Evolutionary conservation across 2,888 invertebrate species (phyloP).

Genomic region (Orthosia incerta): DNA sequence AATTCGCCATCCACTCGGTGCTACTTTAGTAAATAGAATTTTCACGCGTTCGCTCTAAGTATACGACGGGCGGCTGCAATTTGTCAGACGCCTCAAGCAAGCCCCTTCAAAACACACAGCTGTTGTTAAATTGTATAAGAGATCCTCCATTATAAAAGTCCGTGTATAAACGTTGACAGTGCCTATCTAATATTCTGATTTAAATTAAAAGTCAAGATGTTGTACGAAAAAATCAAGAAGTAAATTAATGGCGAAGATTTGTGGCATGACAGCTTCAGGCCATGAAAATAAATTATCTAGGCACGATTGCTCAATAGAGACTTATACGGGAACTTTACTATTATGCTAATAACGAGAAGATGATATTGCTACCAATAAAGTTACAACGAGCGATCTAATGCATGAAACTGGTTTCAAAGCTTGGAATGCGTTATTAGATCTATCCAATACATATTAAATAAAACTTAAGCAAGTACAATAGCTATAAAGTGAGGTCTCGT

Average conservation of each 20-base stretch:
- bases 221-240: not conserved
- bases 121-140: constrained; percentile 69
- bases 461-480: constrained; percentile 46
- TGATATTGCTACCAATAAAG: constrained; percentile 43
- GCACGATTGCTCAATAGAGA: constrained; percentile 35
- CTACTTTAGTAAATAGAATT: constrained; percentile 77
- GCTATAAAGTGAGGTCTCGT: constrained; percentile 39
- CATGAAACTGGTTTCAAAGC: constrained; percentile 29
- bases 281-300: constrained; percentile 29
- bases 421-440: constrained; percentile 45
- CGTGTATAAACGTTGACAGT: constrained; percentile 34
- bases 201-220: constrained; percentile 17
- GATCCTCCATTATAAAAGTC: constrained; percentile 50
- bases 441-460: constrained; percentile 41
- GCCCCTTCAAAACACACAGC: constrained; percentile 66
- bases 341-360: constrained; percentile 38
- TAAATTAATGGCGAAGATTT: constrained; percentile 17
- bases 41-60: constrained; percentile 70
- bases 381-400: constrained; percentile 21
- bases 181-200: constrained; percentile 13
- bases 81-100: constrained; percentile 72
- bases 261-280: not conserved
- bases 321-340: constrained; percentile 26
- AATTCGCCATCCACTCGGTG: constrained; percentile 55
- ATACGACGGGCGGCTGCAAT: constrained; percentile 72